phyloP scores from a whole-genome alignment of 2,113 vertebrate species.

The Ailurus styani region DNA sequence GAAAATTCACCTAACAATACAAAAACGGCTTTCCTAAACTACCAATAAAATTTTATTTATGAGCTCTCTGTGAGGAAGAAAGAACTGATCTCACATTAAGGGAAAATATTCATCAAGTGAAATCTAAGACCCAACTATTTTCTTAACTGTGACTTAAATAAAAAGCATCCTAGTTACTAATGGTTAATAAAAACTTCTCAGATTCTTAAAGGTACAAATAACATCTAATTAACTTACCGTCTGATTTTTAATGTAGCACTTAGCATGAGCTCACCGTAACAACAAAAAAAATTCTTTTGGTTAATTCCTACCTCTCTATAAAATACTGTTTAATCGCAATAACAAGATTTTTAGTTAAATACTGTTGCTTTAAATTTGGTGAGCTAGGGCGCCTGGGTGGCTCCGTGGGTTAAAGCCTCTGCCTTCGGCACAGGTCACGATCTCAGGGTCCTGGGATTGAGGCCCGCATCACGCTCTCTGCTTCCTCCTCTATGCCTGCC shows the following conservation, averaged over 20 bases:
- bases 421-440: too few relatives aligned
- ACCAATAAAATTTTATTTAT: not conserved
- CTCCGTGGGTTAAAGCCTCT: too few relatives aligned
- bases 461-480: too few relatives aligned
- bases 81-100: not conserved
- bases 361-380: not conserved
- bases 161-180: not conserved
- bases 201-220: conserved; percentile 29
- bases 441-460: too few relatives aligned
- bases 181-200: not conserved
- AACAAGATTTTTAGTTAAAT: conserved; percentile 34
- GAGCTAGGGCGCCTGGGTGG: too few relatives aligned
- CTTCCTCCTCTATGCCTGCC: too few relatives aligned
- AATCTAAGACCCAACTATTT: not conserved
- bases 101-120: not conserved
- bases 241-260: not conserved
- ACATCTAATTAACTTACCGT: not conserved
- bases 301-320: not conserved
- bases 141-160: not conserved
- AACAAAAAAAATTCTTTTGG: not conserved
- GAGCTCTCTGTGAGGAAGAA: not conserved
- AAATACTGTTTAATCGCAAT: conserved; percentile 25
- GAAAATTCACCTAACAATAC: conserved; percentile 30
- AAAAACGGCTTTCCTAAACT: conserved; percentile 6
- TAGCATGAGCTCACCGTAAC: not conserved